Evolutionary conservation across 2,797 vertebrate genomes (phyloP), one percentile per base, ranked within the genome.

Genomic region (Leuciscus waleckii): DNA sequence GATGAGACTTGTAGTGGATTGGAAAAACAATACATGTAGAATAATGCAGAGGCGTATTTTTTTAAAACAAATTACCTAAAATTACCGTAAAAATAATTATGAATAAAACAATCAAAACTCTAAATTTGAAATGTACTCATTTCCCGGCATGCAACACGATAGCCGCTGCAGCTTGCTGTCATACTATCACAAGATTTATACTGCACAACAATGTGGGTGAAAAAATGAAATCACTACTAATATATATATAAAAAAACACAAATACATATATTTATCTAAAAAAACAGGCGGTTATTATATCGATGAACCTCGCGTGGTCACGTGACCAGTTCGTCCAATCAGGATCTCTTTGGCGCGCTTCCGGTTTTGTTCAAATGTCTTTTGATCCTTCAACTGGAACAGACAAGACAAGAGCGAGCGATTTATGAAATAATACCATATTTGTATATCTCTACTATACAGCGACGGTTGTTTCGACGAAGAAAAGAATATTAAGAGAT

Each of bases 291-390:
- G 26, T 73, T 17, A 21, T 23, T 14, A 21, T 29, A 71, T 41
- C 17, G 3, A 16, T 41, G 26, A 14, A 1, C 16, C 11, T 14
- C 35, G 39, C 39, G 54, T 10, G 49, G 41, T 85, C 87, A 86
- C 84, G 74, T 90, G 89, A 70, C 5, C 37, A 49, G 8, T 3
- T 75, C 78, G 49, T 85, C 94, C 95, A 95, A 95, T 95, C 92
- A 92, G 81, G 35, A 56, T 85, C 9, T 49, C 49, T 37, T 7
- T 5, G 43, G 65, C 29, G 69, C 71, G 90, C 87, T 92, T 90
- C 93, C 94, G 93, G 94, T 88, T 88, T 81, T 4, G 89, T 96
- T 96, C 92, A 94, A 96, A 95, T 91, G 49, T 87, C 32, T 81
- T 84, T 11, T 61, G 69, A 32, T 37, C 17, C 4, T 5, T 9